Evolutionary conservation across 2,888 invertebrate species (phyloP), one percentile per base, ranked within the genome.

Genomic region (Agriotes lineatus): DNA sequence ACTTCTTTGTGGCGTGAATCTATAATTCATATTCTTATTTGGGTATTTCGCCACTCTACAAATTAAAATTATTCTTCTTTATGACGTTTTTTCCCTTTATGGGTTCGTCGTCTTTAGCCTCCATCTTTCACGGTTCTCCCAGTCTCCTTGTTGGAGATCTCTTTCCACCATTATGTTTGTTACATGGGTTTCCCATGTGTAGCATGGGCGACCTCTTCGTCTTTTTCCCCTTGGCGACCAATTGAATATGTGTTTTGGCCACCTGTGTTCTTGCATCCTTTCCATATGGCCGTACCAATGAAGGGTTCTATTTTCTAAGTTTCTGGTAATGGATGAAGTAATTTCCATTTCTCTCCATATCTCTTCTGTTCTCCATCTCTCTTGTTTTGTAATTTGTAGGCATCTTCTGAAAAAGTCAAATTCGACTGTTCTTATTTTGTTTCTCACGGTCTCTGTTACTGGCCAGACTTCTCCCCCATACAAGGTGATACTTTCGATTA

Each of bases 141-240:
- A n/a, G n/a, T n/a, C n/a, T n/a, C n/a, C n/a, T n/a, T n/a, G n/a
- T n/a, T n/a, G n/a, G n/a, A n/a, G n/a, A n/a, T n/a, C n/a, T n/a
- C n/a, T n/a, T n/a, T n/a, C 48, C n/a, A 45, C 20, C 48, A 45
- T 45, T 45, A 45, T 19, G 10, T 16, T 16, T 16, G 20, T 45
- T 45, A 45, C 48, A 45, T 45, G 20, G 4, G 48, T 45, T 45
- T 45, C n/a, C n/a, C 48, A 14, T 45, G 7, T 45, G 48, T 45
- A 14, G 16, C 20, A 45, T 16, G 20, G 48, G 6, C 20, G 48
- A 9, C n/a, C 18, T 45, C 48, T 45, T 45, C 48, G 48, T 45
- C 48, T 6, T 45, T 45, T 45, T 19, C 48, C n/a, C n/a, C 48
- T 45, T n/a, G 48, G 48, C n/a, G 48, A 45, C 20, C 48, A 45